Base-by-base conservation (phyloP, 1,140 invertebrate genomes). In the Drosophila ohnishii region DNA sequence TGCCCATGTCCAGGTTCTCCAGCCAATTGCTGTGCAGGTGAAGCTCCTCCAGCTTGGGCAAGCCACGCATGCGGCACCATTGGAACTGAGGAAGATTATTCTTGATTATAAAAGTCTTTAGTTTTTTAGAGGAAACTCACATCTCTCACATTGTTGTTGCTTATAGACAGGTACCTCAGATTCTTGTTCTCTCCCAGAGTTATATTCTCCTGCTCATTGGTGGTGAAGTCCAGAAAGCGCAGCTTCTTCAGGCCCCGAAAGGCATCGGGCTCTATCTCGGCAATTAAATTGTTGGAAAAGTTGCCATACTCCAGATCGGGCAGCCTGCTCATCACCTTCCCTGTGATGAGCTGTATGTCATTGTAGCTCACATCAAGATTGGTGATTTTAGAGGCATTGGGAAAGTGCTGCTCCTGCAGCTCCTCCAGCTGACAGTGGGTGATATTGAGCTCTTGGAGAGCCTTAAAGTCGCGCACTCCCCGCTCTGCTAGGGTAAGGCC, bases 231-330 rank as follows among this genome's bases (percentile, higher is more conserved):
- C 7, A 91, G 56, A 7, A 53, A 64, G 1, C 50, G 11, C 40
- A 91, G 58, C 6, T 75, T 39, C 44, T 47, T 51, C 0, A 85
- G 25, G 5, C 47, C 37, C 34, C 57, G 65, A 16, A 87, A 87
- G 3, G 83, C 61, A 50, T 87, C 48, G 0, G 19, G 5, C n/a
- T 89, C 71, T 0, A 91, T 35, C 1, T 42, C 22, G 6, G 78
- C 65, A 32, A 91, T 77, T 3, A 73, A 35, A 56, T 91, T 91
- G 9, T 81, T 67, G 2, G 90, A 91, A 40, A 91, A 89, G 48
- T 91, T 91, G 5, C 59, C 81, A n/a, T 78, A 75, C 11, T 71
- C 75, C 40, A 91, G 60, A 22, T 76, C 59, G 5, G 50, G 32
- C 42, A 90, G 19, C 32, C 69, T 61, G 5, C 47, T 60, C 60